Conservation (phyloP, 2,797 vertebrate genomes). For the Tokudaia tokunoshimensis region DNA sequence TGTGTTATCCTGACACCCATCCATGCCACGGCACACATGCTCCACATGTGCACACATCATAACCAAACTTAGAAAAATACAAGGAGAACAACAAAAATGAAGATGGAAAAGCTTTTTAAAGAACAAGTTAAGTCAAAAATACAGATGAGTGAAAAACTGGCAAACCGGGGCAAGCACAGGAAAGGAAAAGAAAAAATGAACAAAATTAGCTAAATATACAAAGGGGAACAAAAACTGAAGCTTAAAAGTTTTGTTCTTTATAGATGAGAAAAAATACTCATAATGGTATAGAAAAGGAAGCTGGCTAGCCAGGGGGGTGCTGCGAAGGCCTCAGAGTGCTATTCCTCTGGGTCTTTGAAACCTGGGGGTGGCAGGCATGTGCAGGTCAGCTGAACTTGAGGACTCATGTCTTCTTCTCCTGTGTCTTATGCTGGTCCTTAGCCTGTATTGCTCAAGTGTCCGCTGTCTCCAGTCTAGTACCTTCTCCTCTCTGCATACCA, state of each 20-base stretch:
- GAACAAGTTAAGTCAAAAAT: neutral
- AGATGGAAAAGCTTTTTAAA: neutral
- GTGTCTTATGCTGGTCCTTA: too few species aligned
- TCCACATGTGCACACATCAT: neutral
- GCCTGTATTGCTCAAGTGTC: neutral
- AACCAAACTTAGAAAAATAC: neutral
- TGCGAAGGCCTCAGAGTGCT: neutral
- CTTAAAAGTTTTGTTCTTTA: neutral
- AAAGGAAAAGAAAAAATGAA: neutral
- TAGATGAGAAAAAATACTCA: neutral
- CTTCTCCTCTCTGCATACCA: neutral
- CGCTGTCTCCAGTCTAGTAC: neutral
- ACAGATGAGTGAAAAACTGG: neutral
- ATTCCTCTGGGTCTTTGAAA: neutral
- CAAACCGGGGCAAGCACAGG: neutral
- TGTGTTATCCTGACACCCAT: neutral
- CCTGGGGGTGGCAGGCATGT: neutral
- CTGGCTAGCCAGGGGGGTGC: too few species aligned
- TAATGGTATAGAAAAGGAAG: too few species aligned
- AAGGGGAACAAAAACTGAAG: neutral
- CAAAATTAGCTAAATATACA: neutral
- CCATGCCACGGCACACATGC: neutral
- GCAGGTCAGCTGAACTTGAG: neutral
- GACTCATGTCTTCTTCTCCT: neutral
- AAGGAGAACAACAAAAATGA: neutral